Evolutionary conservation across 2,888 invertebrate genomes (phyloP).

Genomic region (Phengaris arion): DNA sequence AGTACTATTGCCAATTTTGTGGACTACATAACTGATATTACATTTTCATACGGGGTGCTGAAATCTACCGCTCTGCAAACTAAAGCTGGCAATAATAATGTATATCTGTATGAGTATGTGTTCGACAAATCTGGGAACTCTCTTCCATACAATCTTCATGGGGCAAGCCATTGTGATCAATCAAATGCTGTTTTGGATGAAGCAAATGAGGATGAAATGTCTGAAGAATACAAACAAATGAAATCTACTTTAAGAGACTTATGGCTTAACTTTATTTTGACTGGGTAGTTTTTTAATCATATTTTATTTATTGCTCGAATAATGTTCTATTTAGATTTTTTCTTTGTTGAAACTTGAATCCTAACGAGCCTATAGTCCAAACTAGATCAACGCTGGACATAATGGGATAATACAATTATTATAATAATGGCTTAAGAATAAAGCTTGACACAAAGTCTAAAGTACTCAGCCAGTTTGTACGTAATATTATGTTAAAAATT

Average conservation of each 20-base stretch:
- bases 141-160: conserved; percentile 41
- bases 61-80: conserved; percentile 45
- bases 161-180: conserved; percentile 47
- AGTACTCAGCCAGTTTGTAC: no score
- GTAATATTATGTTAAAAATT: no score
- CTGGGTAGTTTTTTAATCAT: conserved; percentile 37
- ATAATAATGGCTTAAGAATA: no score
- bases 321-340: no score
- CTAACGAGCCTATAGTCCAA: no score
- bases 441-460: no score
- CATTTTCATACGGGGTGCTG: conserved; percentile 46
- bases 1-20: conserved; percentile 34
- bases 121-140: conserved; percentile 44
- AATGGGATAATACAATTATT: no score
- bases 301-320: no score
- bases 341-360: no score
- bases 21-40: conserved; percentile 57
- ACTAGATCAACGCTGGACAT: no score
- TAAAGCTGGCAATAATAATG: conserved; percentile 47
- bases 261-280: conserved; percentile 42
- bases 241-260: conserved; percentile 40
- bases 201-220: conserved; percentile 37
- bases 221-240: conserved; percentile 37
- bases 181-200: conserved; percentile 43
- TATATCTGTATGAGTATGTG: conserved; percentile 53